phyloP scores from a whole-genome alignment of 2,797 vertebrate species.

The Merluccius polli region DNA sequence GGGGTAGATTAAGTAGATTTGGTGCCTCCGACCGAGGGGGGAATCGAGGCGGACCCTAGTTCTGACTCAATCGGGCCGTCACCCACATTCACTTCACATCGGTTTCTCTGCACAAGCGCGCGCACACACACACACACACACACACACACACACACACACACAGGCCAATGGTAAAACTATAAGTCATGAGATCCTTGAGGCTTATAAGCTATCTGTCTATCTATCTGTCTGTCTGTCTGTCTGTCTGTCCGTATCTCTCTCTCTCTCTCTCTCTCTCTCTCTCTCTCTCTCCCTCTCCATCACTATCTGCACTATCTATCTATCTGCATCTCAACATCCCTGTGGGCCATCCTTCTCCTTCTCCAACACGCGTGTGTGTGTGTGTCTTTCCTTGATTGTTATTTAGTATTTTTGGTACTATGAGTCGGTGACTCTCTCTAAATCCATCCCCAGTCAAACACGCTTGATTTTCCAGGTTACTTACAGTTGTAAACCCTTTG shows the following conservation, averaged over 20 bases:
- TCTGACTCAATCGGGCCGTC: background rate
- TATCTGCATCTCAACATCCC: background rate
- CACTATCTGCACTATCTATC: background rate
- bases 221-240: background rate
- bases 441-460: no score
- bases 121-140: slow-evolving; percentile 1
- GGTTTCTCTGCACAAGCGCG: background rate
- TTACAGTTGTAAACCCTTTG: no score
- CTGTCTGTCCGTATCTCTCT: background rate
- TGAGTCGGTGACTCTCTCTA: no score
- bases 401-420: no score
- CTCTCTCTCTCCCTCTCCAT: background rate
- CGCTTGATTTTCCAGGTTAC: no score
- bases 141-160: background rate
- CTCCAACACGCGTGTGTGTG: background rate
- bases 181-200: background rate
- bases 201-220: background rate
- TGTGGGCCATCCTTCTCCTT: background rate
- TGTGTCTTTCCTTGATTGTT: no score
- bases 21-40: background rate
- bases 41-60: background rate
- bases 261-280: background rate
- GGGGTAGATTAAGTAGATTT: background rate
- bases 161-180: background rate
- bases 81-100: background rate